Evolutionary conservation across 2,888 invertebrate genomes (phyloP).

Genomic region (Tubiluchus corallicola): DNA sequence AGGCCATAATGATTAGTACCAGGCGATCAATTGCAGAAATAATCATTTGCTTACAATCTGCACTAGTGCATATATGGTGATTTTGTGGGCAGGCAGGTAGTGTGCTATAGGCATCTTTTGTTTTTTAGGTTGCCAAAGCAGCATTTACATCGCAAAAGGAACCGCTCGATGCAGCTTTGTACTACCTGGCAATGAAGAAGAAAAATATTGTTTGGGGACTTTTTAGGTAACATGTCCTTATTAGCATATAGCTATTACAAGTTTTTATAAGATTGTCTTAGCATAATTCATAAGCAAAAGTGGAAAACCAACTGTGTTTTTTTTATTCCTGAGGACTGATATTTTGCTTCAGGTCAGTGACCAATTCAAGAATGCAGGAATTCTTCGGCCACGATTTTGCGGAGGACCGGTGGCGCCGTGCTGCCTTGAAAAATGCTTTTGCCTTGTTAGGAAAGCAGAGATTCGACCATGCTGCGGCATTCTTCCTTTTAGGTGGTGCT

Average conservation of each 20-base stretch:
- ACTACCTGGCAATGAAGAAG: constrained; percentile 94
- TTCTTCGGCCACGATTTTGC: constrained; percentile 90
- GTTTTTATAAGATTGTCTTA: not conserved
- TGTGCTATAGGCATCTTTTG: no score
- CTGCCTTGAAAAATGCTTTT: constrained; percentile 94
- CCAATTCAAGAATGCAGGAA: constrained; percentile 74
- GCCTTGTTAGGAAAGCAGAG: constrained; percentile 83
- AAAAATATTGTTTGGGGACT: constrained; percentile 89
- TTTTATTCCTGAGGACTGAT: not conserved
- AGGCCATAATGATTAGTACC: no score
- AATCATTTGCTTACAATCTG: no score
- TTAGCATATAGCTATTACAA: constrained; percentile 6
- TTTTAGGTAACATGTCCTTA: constrained; percentile 36
- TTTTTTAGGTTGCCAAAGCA: constrained; percentile 55
- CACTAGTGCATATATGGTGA: no score
- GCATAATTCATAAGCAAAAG: not conserved
- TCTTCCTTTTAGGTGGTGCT: constrained; percentile 85
- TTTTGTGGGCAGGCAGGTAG: no score
- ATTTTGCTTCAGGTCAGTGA: constrained; percentile 40
- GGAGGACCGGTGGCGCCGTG: constrained; percentile 86
- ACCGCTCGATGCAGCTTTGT: constrained; percentile 90
- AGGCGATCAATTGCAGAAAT: no score
- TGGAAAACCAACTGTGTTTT: constrained; percentile 4
- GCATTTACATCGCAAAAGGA: constrained; percentile 79
- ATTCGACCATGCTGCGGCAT: constrained; percentile 94